Conservation (phyloP, 2,888 invertebrate species). For the Dasysyrphus tricinctus region DNA sequence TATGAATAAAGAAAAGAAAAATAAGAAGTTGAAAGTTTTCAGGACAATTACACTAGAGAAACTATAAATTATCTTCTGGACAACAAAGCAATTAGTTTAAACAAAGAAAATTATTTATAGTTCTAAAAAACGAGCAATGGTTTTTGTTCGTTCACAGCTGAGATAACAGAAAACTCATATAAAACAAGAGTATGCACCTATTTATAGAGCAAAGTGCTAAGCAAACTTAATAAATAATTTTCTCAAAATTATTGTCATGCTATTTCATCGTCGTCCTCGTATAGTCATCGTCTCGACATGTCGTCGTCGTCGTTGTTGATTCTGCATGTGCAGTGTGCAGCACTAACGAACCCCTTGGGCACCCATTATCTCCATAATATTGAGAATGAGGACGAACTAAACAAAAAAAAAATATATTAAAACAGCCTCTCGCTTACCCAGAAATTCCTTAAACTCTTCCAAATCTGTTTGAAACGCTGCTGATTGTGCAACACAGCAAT, state of each 20-base stretch:
- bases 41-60: background rate
- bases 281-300: background rate
- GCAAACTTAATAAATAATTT: slow-evolving; percentile 42
- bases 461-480: slow-evolving; percentile 58
- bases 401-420: slow-evolving; percentile 24
- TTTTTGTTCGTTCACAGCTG: background rate
- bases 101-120: background rate
- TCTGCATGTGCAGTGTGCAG: slow-evolving; percentile 10
- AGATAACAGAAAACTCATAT: slow-evolving; percentile 4
- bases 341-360: slow-evolving; percentile 36
- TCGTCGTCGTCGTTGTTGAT: slow-evolving; percentile 7
- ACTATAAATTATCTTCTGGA: background rate
- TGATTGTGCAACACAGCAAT: slow-evolving; percentile 33
- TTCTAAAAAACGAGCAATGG: background rate
- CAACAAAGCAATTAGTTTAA: slow-evolving; percentile 1
- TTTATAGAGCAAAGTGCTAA: slow-evolving; percentile 10
- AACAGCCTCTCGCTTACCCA: slow-evolving; percentile 58
- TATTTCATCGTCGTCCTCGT: slow-evolving; percentile 6
- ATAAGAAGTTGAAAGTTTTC: too few relatives aligned
- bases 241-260: slow-evolving; percentile 32
- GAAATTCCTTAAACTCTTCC: slow-evolving; percentile 61
- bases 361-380: slow-evolving; percentile 35
- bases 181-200: background rate
- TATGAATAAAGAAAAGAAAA: too few relatives aligned
- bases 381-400: slow-evolving; percentile 23